A percentile compares a stretch with the other conserved stretches of the same genome.
phyloP scores from a whole-genome alignment of 2,888 invertebrate species.

The Herminia tarsipennalis region DNA sequence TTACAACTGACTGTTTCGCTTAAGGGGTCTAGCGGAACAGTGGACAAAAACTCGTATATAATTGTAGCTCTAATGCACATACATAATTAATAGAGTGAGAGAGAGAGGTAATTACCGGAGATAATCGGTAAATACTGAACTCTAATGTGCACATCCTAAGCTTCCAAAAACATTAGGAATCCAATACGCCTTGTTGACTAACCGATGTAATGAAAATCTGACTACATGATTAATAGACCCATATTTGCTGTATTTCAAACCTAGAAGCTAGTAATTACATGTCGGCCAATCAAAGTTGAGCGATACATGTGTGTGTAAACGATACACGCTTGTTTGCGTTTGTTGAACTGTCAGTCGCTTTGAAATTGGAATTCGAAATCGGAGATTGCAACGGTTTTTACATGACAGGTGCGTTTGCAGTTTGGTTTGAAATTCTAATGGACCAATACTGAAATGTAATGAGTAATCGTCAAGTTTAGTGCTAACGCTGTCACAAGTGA shows the following conservation, averaged over 20 bases:
- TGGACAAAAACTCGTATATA: no score
- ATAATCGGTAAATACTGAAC: conserved; percentile 1
- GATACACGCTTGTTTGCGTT: no score
- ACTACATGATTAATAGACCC: conserved; percentile 29
- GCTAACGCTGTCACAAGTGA: no score
- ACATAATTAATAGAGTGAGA: neutral
- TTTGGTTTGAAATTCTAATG: no score
- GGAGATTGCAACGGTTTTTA: conserved; percentile 12
- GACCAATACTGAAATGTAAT: no score
- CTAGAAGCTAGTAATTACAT: conserved; percentile 33
- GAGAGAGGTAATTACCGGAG: neutral
- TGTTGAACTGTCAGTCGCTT: conserved; percentile 8
- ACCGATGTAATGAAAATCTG: conserved; percentile 22
- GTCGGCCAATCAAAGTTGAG: conserved; percentile 27
- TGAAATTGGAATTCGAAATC: conserved; percentile 29
- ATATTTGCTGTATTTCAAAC: conserved; percentile 31
- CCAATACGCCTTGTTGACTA: conserved; percentile 18
- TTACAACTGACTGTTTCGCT: no score
- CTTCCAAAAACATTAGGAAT: conserved; percentile 4
- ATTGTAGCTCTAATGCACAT: no score
- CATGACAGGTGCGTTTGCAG: neutral
- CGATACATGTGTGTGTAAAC: conserved; percentile 14
- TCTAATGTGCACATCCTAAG: neutral
- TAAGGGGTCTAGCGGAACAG: no score
- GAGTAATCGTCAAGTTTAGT: no score